phyloP scores from a whole-genome alignment of 2,888 invertebrate genomes.

The Drosophila tripunctata region DNA sequence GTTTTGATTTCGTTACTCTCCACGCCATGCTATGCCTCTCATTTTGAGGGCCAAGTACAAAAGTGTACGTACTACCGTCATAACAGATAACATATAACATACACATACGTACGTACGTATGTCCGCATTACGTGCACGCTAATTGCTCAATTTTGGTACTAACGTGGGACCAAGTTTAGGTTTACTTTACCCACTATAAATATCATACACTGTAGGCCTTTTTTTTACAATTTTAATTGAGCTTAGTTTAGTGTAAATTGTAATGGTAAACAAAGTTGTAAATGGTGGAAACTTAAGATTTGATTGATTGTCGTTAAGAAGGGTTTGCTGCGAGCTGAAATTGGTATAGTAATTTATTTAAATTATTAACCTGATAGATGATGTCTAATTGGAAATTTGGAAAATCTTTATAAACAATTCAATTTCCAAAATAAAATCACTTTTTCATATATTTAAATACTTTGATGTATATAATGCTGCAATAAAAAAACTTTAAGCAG shows the following conservation, averaged over 20 bases:
- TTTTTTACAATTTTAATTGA: not conserved
- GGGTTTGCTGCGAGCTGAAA: no score
- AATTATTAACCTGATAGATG: no score
- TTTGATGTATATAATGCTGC: no score
- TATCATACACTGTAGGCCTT: not conserved
- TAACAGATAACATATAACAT: no score
- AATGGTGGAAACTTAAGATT: not conserved
- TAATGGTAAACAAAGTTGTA: not conserved
- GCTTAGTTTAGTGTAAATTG: not conserved
- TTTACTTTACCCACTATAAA: not conserved
- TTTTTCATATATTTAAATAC: no score
- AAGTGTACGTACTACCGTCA: not conserved
- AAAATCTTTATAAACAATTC: no score
- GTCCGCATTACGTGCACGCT: constrained; percentile 31
- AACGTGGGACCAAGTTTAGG: constrained; percentile 14
- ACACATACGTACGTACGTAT: not conserved
- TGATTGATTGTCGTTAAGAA: no score
- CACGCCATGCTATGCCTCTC: not conserved
- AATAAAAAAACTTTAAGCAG: no score
- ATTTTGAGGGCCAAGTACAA: constrained; percentile 22
- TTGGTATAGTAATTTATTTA: no score
- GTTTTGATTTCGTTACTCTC: constrained; percentile 20
- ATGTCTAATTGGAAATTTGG: no score
- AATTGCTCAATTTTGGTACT: constrained; percentile 38
- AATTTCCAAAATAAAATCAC: no score